Conservation (phyloP, 2,113 vertebrate genomes). For the Halichoerus grypus region DNA sequence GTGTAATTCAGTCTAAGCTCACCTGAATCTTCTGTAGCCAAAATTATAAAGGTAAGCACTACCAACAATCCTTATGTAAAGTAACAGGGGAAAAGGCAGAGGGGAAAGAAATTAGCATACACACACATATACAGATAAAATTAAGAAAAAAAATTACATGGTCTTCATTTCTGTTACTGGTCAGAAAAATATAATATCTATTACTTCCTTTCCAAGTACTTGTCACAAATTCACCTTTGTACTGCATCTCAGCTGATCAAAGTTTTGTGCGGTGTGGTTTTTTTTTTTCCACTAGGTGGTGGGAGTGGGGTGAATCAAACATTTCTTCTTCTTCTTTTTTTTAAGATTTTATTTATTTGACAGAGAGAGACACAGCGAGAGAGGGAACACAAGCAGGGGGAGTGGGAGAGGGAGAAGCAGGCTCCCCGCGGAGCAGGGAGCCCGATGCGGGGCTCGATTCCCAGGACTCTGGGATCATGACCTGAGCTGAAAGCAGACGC, state of each 20-base stretch:
- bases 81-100: not conserved
- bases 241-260: not conserved
- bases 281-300: not conserved
- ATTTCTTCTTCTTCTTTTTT: not conserved
- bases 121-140: not conserved
- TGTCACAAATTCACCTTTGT: not conserved
- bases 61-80: not conserved
- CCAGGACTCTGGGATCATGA: too few relatives aligned
- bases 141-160: not conserved
- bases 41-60: not conserved
- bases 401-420: too few relatives aligned
- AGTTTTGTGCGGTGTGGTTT: not conserved
- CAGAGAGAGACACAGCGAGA: too few relatives aligned
- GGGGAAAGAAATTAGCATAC: not conserved
- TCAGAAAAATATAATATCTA: not conserved
- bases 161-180: not conserved
- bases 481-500: too few relatives aligned
- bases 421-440: too few relatives aligned
- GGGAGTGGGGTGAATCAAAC: not conserved
- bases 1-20: not conserved
- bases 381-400: too few relatives aligned
- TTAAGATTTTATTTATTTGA: too few relatives aligned
- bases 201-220: not conserved
- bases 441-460: too few relatives aligned
- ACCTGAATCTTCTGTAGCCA: not conserved